phyloP scores from a whole-genome alignment of 2,797 vertebrate genomes.

The Pangasius mekongensis region DNA sequence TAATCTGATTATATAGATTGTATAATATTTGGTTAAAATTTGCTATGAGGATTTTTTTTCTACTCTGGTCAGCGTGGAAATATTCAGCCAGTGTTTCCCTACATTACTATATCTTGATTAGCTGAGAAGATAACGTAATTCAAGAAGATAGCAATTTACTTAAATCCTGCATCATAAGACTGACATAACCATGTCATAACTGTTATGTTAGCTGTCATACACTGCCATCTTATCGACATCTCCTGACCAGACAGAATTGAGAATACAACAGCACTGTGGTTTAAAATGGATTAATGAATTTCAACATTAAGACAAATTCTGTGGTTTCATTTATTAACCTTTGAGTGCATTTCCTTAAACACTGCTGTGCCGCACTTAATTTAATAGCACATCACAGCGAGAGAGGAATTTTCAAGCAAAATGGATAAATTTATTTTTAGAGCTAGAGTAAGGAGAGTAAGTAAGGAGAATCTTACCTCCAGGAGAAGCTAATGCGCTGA shows the following conservation, averaged over 20 bases:
- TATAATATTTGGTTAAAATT: not conserved
- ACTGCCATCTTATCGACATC: not conserved
- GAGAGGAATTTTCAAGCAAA: not conserved
- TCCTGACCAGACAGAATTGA: not conserved
- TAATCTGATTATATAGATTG: not conserved
- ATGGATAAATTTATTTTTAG: not conserved
- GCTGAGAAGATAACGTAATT: not conserved
- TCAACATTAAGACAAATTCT: slow-evolving; percentile 13
- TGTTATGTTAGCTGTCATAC: not conserved
- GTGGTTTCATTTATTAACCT: slow-evolving; percentile 18
- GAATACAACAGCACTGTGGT: not conserved
- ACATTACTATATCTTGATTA: not conserved
- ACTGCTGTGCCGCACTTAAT: not conserved
- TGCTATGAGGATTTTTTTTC: not conserved
- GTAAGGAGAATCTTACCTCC: slow-evolving; percentile 66
- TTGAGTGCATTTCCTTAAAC: not conserved
- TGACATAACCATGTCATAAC: not conserved
- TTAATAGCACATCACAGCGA: not conserved
- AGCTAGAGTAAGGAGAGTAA: not conserved
- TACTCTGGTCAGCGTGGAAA: not conserved
- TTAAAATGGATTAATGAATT: not conserved
- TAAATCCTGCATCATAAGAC: not conserved
- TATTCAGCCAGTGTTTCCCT: not conserved
- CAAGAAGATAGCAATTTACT: not conserved
- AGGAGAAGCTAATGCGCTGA: slow-evolving; percentile 48